Base-by-base conservation (phyloP, 2,113 vertebrate species). In the Peromyscus maniculatus region DNA sequence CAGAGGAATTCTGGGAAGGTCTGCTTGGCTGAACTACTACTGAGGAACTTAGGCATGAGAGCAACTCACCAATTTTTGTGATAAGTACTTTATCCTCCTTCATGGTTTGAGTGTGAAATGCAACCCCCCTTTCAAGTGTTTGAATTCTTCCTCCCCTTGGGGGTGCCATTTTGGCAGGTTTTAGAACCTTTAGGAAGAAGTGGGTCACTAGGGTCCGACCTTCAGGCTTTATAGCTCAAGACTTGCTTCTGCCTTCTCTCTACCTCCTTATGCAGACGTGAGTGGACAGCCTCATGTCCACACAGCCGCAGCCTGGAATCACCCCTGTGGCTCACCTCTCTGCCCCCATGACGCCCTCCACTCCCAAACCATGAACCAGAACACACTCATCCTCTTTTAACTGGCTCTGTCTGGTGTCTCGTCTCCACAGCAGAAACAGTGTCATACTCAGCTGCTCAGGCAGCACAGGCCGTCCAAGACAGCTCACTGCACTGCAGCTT, bases 31-130 rank as follows among this genome's bases (percentile, higher is more conserved):
- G n/a, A 43, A 62, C 49, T 9, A 59, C 62, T 39, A 66, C 2
- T 72, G 49, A 90, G 71, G 22, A 59, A 71, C 11, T 67, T 36
- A 46, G 24, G 7, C 28, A 22, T 19, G 52, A 80, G 33, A 5
- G 79, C 75, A 24, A 71, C 31, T 3, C 71, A 57, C 13, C 28
- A 17, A 43, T 71, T 75, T 75, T 88, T 69, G n/a, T 24, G 33
- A 33, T 80, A 75, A 66, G 21, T 17, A 36, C 31, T 94, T 87
- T 71, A 90, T 71, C 69, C 49, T 95, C 89, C 89, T 62, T 72
- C 57, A 24, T 4, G n/a, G 43, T 31, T 89, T 57, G 49, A 55
- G 10, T 39, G 49, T 26, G 36, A 57, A 57, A 59, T 72, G 33
- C 31, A 9, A 0, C 17, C 22, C 36, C 1, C 3, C 62, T 24